Evolutionary conservation across 2,888 invertebrate species (phyloP).

Genomic region (Perizoma flavofasciatum): DNA sequence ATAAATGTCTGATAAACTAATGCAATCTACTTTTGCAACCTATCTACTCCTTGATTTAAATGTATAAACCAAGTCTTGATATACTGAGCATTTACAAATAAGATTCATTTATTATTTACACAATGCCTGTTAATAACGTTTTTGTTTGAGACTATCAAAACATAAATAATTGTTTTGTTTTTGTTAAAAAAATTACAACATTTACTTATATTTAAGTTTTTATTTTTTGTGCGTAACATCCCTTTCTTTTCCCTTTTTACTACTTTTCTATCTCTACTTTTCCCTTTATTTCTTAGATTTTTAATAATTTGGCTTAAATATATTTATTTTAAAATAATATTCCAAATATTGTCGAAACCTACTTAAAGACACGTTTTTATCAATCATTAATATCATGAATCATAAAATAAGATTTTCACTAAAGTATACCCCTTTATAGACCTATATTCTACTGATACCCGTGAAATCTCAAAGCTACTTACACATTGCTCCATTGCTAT

Average conservation of each 20-base stretch:
- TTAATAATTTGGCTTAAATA: no score
- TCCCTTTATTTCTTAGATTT: not conserved
- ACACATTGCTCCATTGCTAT: slow-evolving; percentile 7
- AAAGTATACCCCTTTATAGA: slow-evolving; percentile 19
- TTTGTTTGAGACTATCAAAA: not conserved
- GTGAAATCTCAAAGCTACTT: no score
- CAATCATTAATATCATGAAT: slow-evolving; percentile 18
- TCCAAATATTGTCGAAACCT: not conserved
- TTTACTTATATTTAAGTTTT: slow-evolving; percentile 16
- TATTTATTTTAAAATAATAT: not conserved
- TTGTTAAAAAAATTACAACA: no score
- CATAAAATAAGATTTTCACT: slow-evolving; percentile 23
- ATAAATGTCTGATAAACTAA: slow-evolving; percentile 38
- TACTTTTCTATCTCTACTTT: no score
- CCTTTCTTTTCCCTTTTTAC: slow-evolving; percentile 7
- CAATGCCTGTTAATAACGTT: slow-evolving; percentile 1
- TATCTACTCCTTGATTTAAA: slow-evolving; percentile 15
- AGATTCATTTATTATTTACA: not conserved
- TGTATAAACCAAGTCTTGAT: slow-evolving; percentile 6
- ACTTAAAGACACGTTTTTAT: slow-evolving; percentile 4
- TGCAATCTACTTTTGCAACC: slow-evolving; percentile 28
- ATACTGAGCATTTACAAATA: slow-evolving; percentile 24
- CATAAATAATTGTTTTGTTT: no score
- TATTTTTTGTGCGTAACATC: slow-evolving; percentile 11
- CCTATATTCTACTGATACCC: no score